phyloP scores from a whole-genome alignment of 2,113 vertebrate species.

The Meriones unguiculatus region DNA sequence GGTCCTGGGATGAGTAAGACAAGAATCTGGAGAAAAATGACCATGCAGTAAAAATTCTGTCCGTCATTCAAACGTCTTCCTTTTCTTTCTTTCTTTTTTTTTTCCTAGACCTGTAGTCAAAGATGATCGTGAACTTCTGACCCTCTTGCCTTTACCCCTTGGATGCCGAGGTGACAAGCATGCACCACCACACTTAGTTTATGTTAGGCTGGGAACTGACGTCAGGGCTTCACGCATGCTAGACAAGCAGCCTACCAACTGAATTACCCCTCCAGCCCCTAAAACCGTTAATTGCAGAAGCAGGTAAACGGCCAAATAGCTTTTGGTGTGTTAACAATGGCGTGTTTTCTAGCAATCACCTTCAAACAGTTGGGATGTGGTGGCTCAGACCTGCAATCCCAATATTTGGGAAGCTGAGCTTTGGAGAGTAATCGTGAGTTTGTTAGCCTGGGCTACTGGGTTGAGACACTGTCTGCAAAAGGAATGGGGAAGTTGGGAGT shows the following conservation, averaged over 20 bases:
- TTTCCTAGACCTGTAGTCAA: neutral
- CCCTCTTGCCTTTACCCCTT: neutral
- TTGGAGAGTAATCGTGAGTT: neutral
- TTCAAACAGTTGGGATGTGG: neutral
- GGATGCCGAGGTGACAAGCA: neutral
- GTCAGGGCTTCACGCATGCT: neutral
- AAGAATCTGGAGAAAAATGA: neutral
- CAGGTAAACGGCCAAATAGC: neutral
- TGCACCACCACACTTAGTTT: neutral
- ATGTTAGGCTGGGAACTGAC: neutral
- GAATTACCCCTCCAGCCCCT: too few species aligned
- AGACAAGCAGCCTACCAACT: neutral
- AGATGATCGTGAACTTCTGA: neutral
- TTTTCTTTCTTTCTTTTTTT: neutral
- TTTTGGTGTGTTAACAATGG: neutral
- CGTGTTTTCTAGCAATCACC: neutral
- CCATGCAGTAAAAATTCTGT: neutral
- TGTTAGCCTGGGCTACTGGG: neutral
- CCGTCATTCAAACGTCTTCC: neutral
- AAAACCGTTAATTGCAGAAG: neutral
- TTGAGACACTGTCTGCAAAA: fast-evolving
- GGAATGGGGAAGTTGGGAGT: neutral
- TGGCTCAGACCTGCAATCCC: neutral
- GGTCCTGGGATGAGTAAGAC: neutral
- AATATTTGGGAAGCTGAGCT: neutral